Evolutionary conservation across 64 coral and sea anemone species (phyloP), one percentile per base, ranked within the genome.

Genomic region (Montipora capricornis): DNA sequence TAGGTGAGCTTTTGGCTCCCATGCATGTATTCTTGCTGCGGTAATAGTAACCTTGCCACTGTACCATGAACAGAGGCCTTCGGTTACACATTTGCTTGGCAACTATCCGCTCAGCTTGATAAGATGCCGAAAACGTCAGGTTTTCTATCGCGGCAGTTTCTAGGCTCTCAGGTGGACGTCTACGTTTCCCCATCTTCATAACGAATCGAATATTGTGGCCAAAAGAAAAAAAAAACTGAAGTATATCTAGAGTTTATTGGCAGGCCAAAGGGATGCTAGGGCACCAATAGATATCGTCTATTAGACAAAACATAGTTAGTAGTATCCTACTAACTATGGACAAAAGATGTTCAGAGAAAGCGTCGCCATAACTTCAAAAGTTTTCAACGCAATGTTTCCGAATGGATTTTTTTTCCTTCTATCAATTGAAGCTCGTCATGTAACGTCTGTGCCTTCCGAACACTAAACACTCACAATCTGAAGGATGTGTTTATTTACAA

Each of bases 11-110:
- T 53, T 26, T 12, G 74, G 87, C 87, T 89, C 74, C 74, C 87
- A 6, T 5, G 52, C 52, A 78, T 1, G 87, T 89, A 49, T 89
- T 77, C 14, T 74, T 0, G 13, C 16, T 74, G 4, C 49, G 55
- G 0, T 26, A 26, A 58, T 74, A 89, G 53, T 89, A 78, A 20
- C 53, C 53, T 15, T 89, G 17, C 75, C 87, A 89, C 22, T 89
- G 78, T 10, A 89, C 51, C 14, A 89, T 47, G 74, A 44, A 77
- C n/a, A 49, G 0, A 29, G 45, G 14, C 19, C 10, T 73, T 2
- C 68, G 47, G 7, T 49, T 47, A 3, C 44, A 48, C 8, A 52
- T 17, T 17, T 73, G 44, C 52, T 88, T 88, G 26, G 85, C 67
- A 20, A 88, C 49, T 5, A 82, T 58, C 4, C 50, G 80, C 9